Base-by-base conservation (phyloP, 2,888 invertebrate species). In the Lampropteryx suffumata region DNA sequence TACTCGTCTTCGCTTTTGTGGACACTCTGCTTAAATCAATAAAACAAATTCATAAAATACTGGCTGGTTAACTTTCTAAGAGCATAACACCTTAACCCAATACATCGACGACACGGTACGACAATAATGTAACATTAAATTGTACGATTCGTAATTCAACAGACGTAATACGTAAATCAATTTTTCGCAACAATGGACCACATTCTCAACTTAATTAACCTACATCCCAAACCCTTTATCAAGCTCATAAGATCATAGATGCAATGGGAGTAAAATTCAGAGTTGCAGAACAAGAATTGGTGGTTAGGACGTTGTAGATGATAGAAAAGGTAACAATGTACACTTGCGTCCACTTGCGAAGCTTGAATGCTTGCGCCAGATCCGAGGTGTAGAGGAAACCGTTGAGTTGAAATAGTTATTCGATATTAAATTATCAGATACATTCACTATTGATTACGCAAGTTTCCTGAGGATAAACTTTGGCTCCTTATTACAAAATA, bases 161-260 rank as follows among this genome's bases (percentile, higher is more conserved):
- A 84, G 84, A 86, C 86, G 85, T 81, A 73, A 75, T 78, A 73
- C 84, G 82, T 88, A 88, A 88, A 88, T 88, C 86, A 88, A 86
- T 88, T 88, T 87, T 87, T 86, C 87, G 87, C 87, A 88, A 88
- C 84, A 86, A 85, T 81, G 67, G 74, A 49, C 50, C 49, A 55
- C 42, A 50, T 26, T 46, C 58, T 56, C 27, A 51, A 26, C 45
- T 17, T 21, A 51, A 57, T 58, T 41, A 55, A 6, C 55, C 1
- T 56, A 75, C 62, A 54, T 41, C 3, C 24, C 24, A 12, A 4
- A 0, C 4, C 3, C 1, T 21, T 8, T 1, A 12, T 13, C 41
- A 62, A 35, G 26, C 9, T 1, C 67, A 62, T 53, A 28, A 28
- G 10, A 51, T 61, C 66, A 61, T 57, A 63, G 65, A 14, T 1